Percentiles rank a stretch among this genome's conserved stretches.
Conservation (phyloP, 2,113 vertebrate species). For the Columba livia region DNA sequence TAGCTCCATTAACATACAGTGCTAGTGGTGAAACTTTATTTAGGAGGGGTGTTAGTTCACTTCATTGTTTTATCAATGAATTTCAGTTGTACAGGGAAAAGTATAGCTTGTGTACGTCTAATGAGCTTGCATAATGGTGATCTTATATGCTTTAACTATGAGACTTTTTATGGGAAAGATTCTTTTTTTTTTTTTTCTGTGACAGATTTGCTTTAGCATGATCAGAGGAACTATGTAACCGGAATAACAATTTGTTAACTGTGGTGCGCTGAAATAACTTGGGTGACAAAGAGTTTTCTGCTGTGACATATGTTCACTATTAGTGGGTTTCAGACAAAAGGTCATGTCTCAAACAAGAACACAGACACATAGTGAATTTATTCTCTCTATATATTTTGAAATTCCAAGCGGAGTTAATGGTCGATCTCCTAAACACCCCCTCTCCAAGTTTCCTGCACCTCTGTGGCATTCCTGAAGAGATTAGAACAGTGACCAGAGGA, state of each 20-base stretch:
- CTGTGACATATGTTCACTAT: constrained; percentile 40
- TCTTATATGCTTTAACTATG: constrained; percentile 52
- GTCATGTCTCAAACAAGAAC: constrained; percentile 7
- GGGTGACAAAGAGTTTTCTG: constrained; percentile 41
- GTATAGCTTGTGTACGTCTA: constrained; percentile 76
- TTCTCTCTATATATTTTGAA: constrained; percentile 19
- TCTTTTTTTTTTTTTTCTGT: constrained; percentile 35
- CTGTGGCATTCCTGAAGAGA: neutral
- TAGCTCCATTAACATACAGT: constrained; percentile 89
- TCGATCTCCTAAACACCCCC: neutral
- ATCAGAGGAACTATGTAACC: constrained; percentile 66
- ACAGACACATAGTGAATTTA: neutral
- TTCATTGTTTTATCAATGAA: constrained; percentile 84
- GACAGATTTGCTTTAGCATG: constrained; percentile 68
- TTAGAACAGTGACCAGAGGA: neutral
- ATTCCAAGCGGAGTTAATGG: neutral
- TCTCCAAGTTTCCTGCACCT: neutral
- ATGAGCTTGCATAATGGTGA: constrained; percentile 74
- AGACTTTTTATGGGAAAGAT: constrained; percentile 50
- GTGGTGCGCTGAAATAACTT: constrained; percentile 64
- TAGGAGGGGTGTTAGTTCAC: constrained; percentile 81
- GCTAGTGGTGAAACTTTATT: constrained; percentile 84
- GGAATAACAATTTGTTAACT: constrained; percentile 59
- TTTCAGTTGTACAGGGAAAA: constrained; percentile 73
- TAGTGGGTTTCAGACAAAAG: constrained; percentile 48